A percentile compares a stretch with the other conserved stretches of the same genome.
phyloP scores from a whole-genome alignment of 2,888 invertebrate genomes.

The Plusia festucae region DNA sequence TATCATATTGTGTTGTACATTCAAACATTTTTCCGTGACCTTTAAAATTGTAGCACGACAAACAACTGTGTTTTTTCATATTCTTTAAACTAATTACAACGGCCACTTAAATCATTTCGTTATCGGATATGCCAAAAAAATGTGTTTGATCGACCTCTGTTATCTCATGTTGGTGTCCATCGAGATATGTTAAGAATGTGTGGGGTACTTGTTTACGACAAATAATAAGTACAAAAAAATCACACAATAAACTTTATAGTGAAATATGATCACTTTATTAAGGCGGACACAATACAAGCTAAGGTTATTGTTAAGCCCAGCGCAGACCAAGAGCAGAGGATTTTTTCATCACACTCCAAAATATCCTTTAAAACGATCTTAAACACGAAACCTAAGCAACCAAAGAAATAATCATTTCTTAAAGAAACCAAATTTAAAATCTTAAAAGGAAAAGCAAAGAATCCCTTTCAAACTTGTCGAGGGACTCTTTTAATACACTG shows the following conservation, averaged over 20 bases:
- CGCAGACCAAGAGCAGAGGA: too few relatives aligned
- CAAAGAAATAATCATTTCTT: too few relatives aligned
- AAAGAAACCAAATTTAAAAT: too few relatives aligned
- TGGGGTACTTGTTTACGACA: background rate
- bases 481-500: too few relatives aligned
- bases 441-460: too few relatives aligned
- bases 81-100: conserved; percentile 54
- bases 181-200: conserved; percentile 18
- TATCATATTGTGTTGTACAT: conserved; percentile 12
- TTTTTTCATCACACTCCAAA: too few relatives aligned
- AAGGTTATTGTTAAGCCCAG: too few relatives aligned
- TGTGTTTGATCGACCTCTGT: conserved; percentile 44
- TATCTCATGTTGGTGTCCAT: conserved; percentile 24
- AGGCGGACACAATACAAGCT: background rate
- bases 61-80: conserved; percentile 45
- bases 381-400: too few relatives aligned
- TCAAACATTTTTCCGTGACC: conserved; percentile 35
- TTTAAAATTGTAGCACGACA: conserved; percentile 42
- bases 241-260: background rate
- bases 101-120: conserved; percentile 43
- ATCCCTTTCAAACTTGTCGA: too few relatives aligned
- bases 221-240: background rate
- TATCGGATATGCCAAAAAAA: conserved; percentile 54
- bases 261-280: background rate
- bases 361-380: too few relatives aligned